Percentiles rank a stretch among this genome's conserved stretches.
These are phyloP conservation scores for Mystacides longicornis DNA, from an alignment of 2,888 invertebrate genomes.

Conservation along the genomic window DNA sequence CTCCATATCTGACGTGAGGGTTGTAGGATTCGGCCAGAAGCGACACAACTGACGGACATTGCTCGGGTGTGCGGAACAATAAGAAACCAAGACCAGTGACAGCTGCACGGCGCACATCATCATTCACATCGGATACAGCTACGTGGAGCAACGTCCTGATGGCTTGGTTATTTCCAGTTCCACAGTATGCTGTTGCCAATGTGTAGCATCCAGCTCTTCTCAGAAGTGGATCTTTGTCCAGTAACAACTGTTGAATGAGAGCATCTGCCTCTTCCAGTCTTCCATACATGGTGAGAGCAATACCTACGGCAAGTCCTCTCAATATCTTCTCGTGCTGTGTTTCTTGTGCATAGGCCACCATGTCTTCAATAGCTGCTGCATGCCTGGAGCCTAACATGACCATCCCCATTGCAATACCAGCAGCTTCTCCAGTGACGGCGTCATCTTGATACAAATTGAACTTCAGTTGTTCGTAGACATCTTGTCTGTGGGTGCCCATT, in stretches of 20 bases:
- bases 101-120: conserved; percentile 96
- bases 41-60: conserved; percentile 95
- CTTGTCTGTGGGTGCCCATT: conserved; percentile 94
- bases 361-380: conserved; percentile 82
- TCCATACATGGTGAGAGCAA: conserved; percentile 95
- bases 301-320: conserved; percentile 93
- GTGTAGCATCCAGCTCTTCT: conserved; percentile 97
- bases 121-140: conserved; percentile 97
- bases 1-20: conserved; percentile 97
- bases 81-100: conserved; percentile 98
- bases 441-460: conserved; percentile 98
- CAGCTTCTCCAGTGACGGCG: conserved; percentile 97
- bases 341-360: conserved; percentile 92
- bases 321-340: conserved; percentile 98
- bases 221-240: conserved; percentile 92
- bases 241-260: conserved; percentile 78
- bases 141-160: conserved; percentile 91
- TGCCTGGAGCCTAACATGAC: conserved; percentile 97
- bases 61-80: conserved; percentile 93
- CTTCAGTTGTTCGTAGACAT: conserved; percentile 94
- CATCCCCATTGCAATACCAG: conserved; percentile 98
- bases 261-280: conserved; percentile 94
- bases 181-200: conserved; percentile 96
- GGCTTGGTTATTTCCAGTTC: conserved; percentile 95
- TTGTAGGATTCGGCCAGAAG: conserved; percentile 97